Evolutionary conservation across 1,140 invertebrate species (phyloP).

Genomic region (Musca vetustissima): DNA sequence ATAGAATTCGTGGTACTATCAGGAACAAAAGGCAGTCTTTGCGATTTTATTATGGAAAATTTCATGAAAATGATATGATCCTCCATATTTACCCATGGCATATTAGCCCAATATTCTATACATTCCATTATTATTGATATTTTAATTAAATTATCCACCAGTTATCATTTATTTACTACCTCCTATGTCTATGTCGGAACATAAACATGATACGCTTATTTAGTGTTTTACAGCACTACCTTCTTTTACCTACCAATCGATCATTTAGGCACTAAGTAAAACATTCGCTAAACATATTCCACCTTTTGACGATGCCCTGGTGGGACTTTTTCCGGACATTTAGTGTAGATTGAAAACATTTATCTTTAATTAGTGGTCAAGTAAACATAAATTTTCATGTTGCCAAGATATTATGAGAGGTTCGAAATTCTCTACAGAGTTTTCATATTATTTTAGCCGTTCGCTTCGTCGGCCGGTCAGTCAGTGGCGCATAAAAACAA

Average conservation of each 20-base stretch:
- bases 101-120: too few relatives aligned
- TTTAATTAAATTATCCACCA: slow-evolving; percentile 9
- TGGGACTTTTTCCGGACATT: not conserved
- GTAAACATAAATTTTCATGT: slow-evolving; percentile 24
- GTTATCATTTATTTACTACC: slow-evolving; percentile 15
- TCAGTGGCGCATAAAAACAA: too few relatives aligned
- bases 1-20: too few relatives aligned
- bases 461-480: too few relatives aligned
- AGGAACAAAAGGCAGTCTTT: too few relatives aligned
- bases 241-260: not conserved
- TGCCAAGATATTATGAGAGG: slow-evolving; percentile 12
- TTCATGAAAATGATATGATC: too few relatives aligned
- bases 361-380: slow-evolving; percentile 15
- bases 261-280: not conserved
- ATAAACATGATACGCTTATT: not conserved
- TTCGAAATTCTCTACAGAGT: too few relatives aligned
- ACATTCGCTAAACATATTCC: not conserved
- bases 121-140: not conserved
- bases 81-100: too few relatives aligned
- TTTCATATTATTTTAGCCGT: too few relatives aligned
- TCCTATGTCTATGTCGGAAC: too few relatives aligned
- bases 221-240: not conserved
- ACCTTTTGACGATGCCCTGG: not conserved
- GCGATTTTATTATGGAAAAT: too few relatives aligned
- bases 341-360: slow-evolving; percentile 19